A percentile compares a stretch with the other conserved stretches of the same genome.
Conservation (phyloP, 2,797 vertebrate genomes). For the Echeneis naucrates region DNA sequence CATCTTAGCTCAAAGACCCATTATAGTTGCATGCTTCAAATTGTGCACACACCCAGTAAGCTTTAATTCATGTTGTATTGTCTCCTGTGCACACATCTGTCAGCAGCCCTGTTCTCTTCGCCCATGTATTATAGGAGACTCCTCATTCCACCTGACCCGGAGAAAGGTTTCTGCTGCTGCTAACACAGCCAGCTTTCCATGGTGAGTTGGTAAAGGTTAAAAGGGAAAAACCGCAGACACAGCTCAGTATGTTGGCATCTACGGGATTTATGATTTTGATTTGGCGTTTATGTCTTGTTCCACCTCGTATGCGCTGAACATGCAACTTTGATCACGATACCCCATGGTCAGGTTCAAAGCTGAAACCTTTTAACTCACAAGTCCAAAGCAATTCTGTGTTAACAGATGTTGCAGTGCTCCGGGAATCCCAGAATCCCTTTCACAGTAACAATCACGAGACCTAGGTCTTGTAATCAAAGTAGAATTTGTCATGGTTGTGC, state of each 20-base stretch:
- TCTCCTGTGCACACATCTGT: constrained; percentile 40
- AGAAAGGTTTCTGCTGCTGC: constrained; percentile 42
- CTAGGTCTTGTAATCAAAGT: neutral
- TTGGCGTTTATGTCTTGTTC: constrained; percentile 47
- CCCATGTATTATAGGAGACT: constrained; percentile 43
- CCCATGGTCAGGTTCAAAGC: neutral
- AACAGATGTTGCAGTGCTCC: no score
- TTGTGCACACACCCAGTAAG: neutral
- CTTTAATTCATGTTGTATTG: constrained; percentile 21
- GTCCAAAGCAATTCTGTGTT: no score
- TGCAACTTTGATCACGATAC: constrained; percentile 30
- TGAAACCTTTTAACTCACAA: neutral
- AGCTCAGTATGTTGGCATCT: constrained; percentile 45
- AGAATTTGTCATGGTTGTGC: neutral
- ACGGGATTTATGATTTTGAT: neutral
- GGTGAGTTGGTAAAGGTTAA: constrained; percentile 49
- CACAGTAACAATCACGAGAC: no score
- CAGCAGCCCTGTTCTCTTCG: constrained; percentile 39
- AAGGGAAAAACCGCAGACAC: constrained; percentile 34
- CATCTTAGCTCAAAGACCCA: neutral
- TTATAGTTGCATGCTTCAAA: neutral
- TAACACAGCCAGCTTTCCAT: constrained; percentile 65
- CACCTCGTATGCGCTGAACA: constrained; percentile 26
- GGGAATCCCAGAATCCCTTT: no score
- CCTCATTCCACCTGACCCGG: constrained; percentile 45